Evolutionary conservation across 2,113 vertebrate species (phyloP).

Genomic region (Psilopogon haemacephalus): DNA sequence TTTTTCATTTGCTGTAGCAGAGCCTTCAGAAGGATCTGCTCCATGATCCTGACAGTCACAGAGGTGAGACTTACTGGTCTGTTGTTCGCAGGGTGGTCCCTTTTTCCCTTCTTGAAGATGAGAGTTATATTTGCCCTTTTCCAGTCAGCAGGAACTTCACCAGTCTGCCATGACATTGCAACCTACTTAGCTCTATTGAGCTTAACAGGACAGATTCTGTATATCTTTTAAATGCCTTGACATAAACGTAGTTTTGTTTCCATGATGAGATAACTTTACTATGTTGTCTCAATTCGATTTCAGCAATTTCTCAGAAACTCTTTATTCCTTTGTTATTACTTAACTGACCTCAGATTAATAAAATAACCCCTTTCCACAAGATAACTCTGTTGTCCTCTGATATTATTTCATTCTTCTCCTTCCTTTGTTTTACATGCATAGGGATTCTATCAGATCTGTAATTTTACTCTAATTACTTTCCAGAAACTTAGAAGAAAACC

Average conservation of each 20-base stretch:
- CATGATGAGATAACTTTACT: background rate
- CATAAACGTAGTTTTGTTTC: constrained; percentile 10
- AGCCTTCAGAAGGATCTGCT: no score
- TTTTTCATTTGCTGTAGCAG: no score
- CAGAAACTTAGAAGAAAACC: background rate
- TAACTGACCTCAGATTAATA: background rate
- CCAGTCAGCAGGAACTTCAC: no score
- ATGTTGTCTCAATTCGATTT: background rate
- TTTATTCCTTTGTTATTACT: background rate
- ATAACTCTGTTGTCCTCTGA: background rate
- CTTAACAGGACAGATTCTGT: background rate
- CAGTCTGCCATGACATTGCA: no score
- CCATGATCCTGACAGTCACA: no score
- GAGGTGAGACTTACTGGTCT: no score
- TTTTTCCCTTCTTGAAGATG: no score
- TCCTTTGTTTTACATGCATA: background rate
- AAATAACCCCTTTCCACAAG: background rate
- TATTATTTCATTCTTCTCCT: background rate
- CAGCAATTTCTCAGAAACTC: background rate
- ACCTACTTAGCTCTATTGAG: background rate
- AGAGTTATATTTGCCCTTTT: no score
- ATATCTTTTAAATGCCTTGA: background rate
- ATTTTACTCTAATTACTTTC: background rate
- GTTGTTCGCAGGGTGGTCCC: no score
- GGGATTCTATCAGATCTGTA: background rate